A percentile compares a stretch with the other conserved stretches of the same genome.
phyloP scores from a whole-genome alignment of 2,888 invertebrate species.

The Laspeyria flexula region DNA sequence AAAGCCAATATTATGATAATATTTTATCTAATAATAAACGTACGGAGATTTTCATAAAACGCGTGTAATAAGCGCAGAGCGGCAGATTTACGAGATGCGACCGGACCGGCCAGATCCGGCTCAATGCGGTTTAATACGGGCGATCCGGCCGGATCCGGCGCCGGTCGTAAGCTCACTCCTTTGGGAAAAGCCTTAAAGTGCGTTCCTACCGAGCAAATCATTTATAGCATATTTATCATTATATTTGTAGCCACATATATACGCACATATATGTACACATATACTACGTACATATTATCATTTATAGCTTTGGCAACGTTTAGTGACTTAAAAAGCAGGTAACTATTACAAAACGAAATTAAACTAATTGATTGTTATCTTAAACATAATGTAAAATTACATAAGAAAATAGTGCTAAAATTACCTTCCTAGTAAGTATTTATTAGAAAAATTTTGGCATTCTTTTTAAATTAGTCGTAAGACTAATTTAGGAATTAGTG shows the following conservation, averaged over 20 bases:
- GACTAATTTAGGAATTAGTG: too few species aligned
- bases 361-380: too few species aligned
- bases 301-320: too few species aligned
- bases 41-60: constrained; percentile 56
- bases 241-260: background rate
- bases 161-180: constrained; percentile 47
- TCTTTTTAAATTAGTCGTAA: too few species aligned
- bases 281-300: too few species aligned
- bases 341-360: too few species aligned
- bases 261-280: too few species aligned
- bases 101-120: constrained; percentile 48
- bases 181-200: constrained; percentile 38
- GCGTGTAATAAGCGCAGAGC: constrained; percentile 54
- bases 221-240: background rate
- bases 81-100: constrained; percentile 57
- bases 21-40: constrained; percentile 40
- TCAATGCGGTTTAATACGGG: constrained; percentile 51
- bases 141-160: constrained; percentile 46
- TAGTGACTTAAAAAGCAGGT: too few species aligned
- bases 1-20: constrained; percentile 34
- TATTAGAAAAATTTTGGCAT: too few species aligned
- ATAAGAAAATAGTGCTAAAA: too few species aligned
- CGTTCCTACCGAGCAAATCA: background rate
- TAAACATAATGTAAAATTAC: too few species aligned
- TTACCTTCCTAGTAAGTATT: too few species aligned